phyloP scores from a whole-genome alignment of 2,888 invertebrate genomes.

The Miltochrista miniata region DNA sequence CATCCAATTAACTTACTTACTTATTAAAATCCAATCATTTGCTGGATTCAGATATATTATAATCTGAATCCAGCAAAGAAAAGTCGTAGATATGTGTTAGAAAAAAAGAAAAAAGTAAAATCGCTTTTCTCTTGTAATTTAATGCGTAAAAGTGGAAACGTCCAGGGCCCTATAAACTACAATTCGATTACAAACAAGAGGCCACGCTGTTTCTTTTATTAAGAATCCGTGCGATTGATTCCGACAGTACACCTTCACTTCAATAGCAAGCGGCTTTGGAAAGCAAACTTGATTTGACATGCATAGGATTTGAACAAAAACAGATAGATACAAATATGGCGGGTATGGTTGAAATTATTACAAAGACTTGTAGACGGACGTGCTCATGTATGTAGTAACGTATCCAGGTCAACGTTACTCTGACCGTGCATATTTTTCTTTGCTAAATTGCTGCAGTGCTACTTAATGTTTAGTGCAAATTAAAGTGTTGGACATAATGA shows the following conservation, averaged over 20 bases:
- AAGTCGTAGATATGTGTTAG: too few relatives aligned
- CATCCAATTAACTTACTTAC: too few relatives aligned
- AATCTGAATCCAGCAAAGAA: neutral
- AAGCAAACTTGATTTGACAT: slow-evolving; percentile 30
- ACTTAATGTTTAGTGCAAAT: too few relatives aligned
- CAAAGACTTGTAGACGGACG: neutral
- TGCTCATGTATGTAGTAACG: too few relatives aligned
- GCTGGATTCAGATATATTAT: too few relatives aligned
- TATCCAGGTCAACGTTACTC: too few relatives aligned
- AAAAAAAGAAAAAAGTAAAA: neutral
- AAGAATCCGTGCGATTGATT: slow-evolving; percentile 42
- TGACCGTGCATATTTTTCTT: too few relatives aligned
- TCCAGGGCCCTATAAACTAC: slow-evolving; percentile 59
- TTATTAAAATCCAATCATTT: too few relatives aligned
- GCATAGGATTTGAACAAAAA: slow-evolving; percentile 30
- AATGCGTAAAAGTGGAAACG: slow-evolving; percentile 21
- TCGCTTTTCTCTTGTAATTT: slow-evolving; percentile 15
- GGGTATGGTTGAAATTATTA: slow-evolving; percentile 5
- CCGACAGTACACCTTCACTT: slow-evolving; percentile 32
- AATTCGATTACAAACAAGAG: slow-evolving; percentile 62
- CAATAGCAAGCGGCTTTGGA: slow-evolving; percentile 24
- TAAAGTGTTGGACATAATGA: too few relatives aligned
- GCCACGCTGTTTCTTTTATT: slow-evolving; percentile 41
- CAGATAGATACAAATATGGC: slow-evolving; percentile 28
- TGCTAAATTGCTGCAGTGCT: too few relatives aligned